Evolutionary conservation across 2,888 invertebrate genomes (phyloP), one percentile per base, ranked within the genome.

Genomic region (Polymixis lichenea): DNA sequence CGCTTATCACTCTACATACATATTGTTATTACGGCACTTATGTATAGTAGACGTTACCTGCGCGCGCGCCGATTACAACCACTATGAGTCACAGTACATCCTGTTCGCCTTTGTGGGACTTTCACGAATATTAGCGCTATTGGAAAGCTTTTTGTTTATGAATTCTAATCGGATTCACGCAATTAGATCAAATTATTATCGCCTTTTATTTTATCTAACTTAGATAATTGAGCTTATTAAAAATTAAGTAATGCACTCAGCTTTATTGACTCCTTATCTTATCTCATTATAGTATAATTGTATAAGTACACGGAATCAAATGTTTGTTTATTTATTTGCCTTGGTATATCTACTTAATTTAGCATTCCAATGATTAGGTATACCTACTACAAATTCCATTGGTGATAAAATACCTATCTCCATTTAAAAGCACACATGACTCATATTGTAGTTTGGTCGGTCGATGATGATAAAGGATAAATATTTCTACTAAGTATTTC

Each of bases 101-200:
- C 96, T 95, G 95, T 94, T 95, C 92, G 91, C 91, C 91, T 93
- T 93, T 93, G 89, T 91, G 86, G 88, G 88, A 94, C 96, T 96
- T 96, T 96, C 96, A 92, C 95, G 90, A 89, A 91, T 91, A 88
- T 89, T 86, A 87, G 87, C 85, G 84, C 83, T 77, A 83, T 88
- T 90, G 75, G 90, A 91, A 90, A 91, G 90, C 87, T 86, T 92
- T 88, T 90, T 89, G 51, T 72, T 13, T 79, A 78, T 77, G 66
- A 66, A 72, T 64, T 75, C 55, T 73, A 74, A 62, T 71, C 60
- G 13, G 32, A 68, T 60, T 60, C 15, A 46, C 38, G 25, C 15
- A 75, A 72, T 75, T 71, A 49, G 25, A 80, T 78, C 65, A 67
- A 65, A 69, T 43, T 32, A 62, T 67, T 55, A 60, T 62, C n/a